These are phyloP conservation scores for Caretta caretta DNA, from an alignment of 2,113 vertebrate genomes.

Conservation along the genomic window DNA sequence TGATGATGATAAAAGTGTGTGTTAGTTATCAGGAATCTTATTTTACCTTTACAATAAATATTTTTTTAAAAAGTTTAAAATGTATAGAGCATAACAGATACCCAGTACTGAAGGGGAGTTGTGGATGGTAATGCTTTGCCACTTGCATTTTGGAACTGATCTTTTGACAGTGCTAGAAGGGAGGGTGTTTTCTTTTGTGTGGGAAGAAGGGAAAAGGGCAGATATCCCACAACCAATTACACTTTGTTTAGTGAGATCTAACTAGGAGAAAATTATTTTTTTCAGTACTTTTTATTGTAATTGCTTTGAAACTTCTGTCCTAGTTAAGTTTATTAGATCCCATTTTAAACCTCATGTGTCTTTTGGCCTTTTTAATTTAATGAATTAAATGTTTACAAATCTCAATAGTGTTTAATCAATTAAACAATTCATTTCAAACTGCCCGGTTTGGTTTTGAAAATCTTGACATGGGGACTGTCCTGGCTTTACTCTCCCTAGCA, in stretches of 20 bases:
- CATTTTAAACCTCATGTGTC: not conserved
- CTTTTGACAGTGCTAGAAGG: accelerated
- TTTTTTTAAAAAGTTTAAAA: not conserved
- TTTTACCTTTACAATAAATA: not conserved
- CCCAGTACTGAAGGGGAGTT: not conserved
- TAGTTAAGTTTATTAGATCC: not conserved
- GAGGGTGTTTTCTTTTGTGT: not conserved
- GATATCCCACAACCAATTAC: not conserved
- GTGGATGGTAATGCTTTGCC: not conserved
- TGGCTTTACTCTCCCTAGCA: accelerated
- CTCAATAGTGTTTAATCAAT: not conserved
- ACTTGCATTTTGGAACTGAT: accelerated
- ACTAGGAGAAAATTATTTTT: accelerated
- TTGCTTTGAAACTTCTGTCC: not conserved
- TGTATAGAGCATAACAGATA: accelerated
- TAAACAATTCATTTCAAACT: accelerated
- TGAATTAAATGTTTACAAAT: accelerated
- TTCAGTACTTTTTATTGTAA: not conserved
- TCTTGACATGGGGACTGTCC: not conserved
- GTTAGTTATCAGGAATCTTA: not conserved
- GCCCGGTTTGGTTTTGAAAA: accelerated
- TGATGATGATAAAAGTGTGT: accelerated
- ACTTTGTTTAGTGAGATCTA: not conserved
- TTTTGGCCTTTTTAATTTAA: not conserved
- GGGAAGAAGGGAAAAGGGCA: not conserved